Evolutionary conservation across 2,888 invertebrate genomes (phyloP).

Genomic region (Drosophila phalerata): DNA sequence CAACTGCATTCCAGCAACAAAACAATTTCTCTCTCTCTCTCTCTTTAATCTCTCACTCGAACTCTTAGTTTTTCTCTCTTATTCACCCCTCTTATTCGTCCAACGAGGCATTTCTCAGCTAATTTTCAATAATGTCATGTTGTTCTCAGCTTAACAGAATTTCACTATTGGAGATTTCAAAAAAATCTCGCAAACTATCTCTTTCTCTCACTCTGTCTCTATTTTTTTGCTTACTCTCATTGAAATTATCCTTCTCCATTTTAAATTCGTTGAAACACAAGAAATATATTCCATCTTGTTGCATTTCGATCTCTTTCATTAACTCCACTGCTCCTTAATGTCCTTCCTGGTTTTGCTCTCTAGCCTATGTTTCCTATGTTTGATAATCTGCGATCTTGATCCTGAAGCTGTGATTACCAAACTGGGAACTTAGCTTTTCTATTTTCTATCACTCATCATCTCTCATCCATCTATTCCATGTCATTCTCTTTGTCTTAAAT

Average conservation of each 20-base stretch:
- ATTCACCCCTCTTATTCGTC: neutral
- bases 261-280: no score
- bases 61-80: neutral
- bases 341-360: no score
- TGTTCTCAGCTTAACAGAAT: neutral
- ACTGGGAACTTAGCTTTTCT: neutral
- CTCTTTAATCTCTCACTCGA: no score
- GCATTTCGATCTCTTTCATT: no score
- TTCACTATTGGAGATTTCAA: neutral
- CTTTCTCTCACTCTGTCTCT: neutral
- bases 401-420: neutral
- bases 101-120: neutral
- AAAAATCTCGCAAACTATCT: no score
- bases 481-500: neutral
- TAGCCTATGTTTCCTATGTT: no score
- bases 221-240: neutral
- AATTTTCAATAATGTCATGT: neutral
- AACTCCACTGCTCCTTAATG: no score
- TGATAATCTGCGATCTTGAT: no score
- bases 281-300: no score
- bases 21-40: slow-evolving; percentile 4
- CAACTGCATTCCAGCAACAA: slow-evolving; percentile 69
- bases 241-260: no score
- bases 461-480: neutral
- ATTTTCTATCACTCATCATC: neutral